phyloP scores from a whole-genome alignment of 2,888 invertebrate genomes.

The Cephus nigrinus region DNA sequence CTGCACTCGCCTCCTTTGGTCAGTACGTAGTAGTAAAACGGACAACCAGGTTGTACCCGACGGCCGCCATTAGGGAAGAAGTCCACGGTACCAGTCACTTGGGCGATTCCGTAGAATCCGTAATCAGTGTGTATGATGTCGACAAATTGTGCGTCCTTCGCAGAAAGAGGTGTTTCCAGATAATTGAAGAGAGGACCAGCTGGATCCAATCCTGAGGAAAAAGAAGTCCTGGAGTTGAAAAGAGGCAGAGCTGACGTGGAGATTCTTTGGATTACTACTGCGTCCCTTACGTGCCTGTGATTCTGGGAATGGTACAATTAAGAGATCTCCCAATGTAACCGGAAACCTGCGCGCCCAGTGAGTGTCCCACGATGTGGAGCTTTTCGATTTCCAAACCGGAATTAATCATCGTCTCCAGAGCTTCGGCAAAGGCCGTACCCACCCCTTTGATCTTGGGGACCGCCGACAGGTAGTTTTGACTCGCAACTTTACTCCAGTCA shows the following conservation, averaged over 20 bases:
- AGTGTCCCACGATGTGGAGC: slow-evolving; percentile 52
- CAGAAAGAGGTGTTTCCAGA: slow-evolving; percentile 48
- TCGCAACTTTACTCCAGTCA: slow-evolving; percentile 68
- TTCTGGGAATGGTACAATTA: slow-evolving; percentile 37
- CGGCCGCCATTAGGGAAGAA: slow-evolving; percentile 69
- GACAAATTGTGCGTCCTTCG: slow-evolving; percentile 66
- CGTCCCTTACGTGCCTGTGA: slow-evolving; percentile 40
- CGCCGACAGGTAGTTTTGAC: slow-evolving; percentile 58
- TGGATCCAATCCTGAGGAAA: slow-evolving; percentile 65
- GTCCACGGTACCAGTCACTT: slow-evolving; percentile 62
- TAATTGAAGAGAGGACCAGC: slow-evolving; percentile 68
- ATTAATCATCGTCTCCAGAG: slow-evolving; percentile 37
- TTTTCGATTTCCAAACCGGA: slow-evolving; percentile 31
- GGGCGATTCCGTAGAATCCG: slow-evolving; percentile 63
- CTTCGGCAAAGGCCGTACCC: slow-evolving; percentile 37
- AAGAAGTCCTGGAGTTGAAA: background rate
- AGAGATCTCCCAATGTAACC: slow-evolving; percentile 38
- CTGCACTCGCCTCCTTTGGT: slow-evolving; percentile 55
- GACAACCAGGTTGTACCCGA: slow-evolving; percentile 68
- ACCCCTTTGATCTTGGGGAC: slow-evolving; percentile 36
- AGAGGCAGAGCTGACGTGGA: background rate
- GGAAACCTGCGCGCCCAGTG: slow-evolving; percentile 54
- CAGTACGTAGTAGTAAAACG: slow-evolving; percentile 23
- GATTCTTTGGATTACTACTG: background rate
- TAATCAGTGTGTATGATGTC: slow-evolving; percentile 69